Base-by-base conservation (phyloP, 2,888 invertebrate genomes). In the Acrocera orbiculus region DNA sequence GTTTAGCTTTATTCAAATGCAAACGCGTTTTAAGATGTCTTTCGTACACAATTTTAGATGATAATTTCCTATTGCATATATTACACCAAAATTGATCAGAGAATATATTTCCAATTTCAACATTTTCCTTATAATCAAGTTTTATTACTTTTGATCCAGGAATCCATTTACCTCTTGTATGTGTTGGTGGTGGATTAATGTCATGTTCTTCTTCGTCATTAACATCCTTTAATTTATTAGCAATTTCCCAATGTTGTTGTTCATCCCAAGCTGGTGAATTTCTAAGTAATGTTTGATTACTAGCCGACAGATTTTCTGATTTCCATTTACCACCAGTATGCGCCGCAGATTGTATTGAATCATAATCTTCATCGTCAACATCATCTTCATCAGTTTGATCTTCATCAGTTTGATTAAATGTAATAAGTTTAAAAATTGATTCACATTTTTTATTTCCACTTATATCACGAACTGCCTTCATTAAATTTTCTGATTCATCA, bases 131-230 rank as follows among this genome's bases (percentile, higher is more conserved):
- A 57, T 53, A 55, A 27, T 70, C 34, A 54, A 66, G 48, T 60
- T 65, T 65, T 59, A 67, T 35, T 58, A 70, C 52, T 63, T 70
- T 43, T 53, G 65, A 56, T 16, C 77, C 77, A 1, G 81, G 82
- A 32, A 80, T 68, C 83, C 83, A 85, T 63, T 86, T 86, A 1
- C 80, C 81, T 52, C 73, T 73, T 0, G 79, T 79, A 45, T 80
- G 70, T 24, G 67, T 69, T 4, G 74, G 72, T 1, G 77, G 76
- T 3, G 77, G 78, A 42, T 67, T 66, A 33, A 62, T 64, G 45
- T 63, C 64, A 47, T 65, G 62, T 26, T 42, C 37, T 9, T 24
- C 31, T 34, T 66, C 64, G 13, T 64, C 63, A 15, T 30, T 26
- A 15, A 24, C 16, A 5, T 36, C 31, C 5, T 27, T 16, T 23